phyloP scores from a whole-genome alignment of 2,113 vertebrate species.

The Sorex araneus region DNA sequence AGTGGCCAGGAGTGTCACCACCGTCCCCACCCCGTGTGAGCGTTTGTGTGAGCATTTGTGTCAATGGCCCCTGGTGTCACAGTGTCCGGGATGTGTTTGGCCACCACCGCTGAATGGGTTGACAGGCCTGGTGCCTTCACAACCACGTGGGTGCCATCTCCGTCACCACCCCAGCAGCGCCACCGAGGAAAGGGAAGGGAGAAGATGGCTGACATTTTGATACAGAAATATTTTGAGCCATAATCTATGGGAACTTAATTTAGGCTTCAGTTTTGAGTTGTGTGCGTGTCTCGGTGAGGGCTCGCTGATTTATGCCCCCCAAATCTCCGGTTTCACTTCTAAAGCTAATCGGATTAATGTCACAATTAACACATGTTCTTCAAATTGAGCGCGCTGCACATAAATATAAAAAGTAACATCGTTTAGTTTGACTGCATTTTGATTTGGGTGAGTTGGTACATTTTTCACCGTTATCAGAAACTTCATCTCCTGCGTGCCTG shows the following conservation, averaged over 20 bases:
- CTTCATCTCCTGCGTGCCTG: background rate
- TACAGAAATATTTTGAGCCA: constrained; percentile 37
- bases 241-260: constrained; percentile 2
- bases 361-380: background rate
- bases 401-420: background rate
- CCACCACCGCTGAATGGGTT: too few species aligned
- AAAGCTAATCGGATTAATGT: constrained; percentile 9
- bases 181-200: too few species aligned
- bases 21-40: too few species aligned
- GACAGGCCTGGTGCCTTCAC: too few species aligned
- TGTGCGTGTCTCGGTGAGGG: background rate
- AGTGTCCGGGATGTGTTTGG: too few species aligned
- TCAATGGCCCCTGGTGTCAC: too few species aligned
- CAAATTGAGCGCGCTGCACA: background rate
- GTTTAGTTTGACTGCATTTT: constrained; percentile 34
- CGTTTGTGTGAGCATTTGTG: too few species aligned
- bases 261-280: constrained; percentile 3
- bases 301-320: background rate
- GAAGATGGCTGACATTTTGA: background rate
- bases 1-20: too few species aligned
- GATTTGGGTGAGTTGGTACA: constrained; percentile 17
- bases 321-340: constrained; percentile 1
- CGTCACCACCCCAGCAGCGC: too few species aligned
- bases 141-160: too few species aligned
- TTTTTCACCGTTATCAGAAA: constrained; percentile 41